Base-by-base conservation (phyloP, 2,797 vertebrate genomes). In the Sebastes taczanowskii region DNA sequence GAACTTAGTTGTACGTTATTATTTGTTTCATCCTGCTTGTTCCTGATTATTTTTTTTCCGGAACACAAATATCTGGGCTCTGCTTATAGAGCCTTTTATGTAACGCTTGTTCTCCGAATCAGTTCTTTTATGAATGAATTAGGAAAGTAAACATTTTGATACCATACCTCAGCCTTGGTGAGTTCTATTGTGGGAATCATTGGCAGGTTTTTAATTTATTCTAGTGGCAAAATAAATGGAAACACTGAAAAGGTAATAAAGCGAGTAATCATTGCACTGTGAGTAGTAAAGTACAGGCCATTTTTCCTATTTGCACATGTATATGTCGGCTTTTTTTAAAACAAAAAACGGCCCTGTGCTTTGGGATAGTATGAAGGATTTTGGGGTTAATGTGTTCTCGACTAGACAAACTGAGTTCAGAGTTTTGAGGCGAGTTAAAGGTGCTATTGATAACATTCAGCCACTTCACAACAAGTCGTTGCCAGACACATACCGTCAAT, bases 221-320 rank as follows among this genome's bases (percentile, higher is more conserved):
- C 86, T 91, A 81, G 91, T 83, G 86, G 84, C 65, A 88, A 90
- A 84, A 88, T 80, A 85, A 87, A 86, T 68, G 88, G 86, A 90
- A 93, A 90, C 90, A 93, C 91, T 94, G 93, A 94, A 94, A 53
- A 85, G 84, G 86, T 89, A 88, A 93, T 80, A 81, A 90, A 80
- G 92, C 84, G 84, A 92, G 87, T 87, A 90, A 94, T 97, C 97
- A 95, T 97, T 99, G 98, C 98, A 99, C 97, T 99, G 98, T 99
- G 98, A 99, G 97, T 96, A 96, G 97, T 97, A 93, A 88, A 97
- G 96, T 98, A 97, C 97, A 97, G 97, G 97, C 96, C 96, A 95
- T 95, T 97, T 95, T 97, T 98, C 96, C 97, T 96, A 95, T 99
- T 99, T 98, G 98, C 97, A 99, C 97, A 98, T 97, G 96, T 97